A percentile compares a stretch with the other conserved stretches of the same genome.
Conservation (phyloP, 1,140 invertebrate genomes). For the Pseudoatta argentina region DNA sequence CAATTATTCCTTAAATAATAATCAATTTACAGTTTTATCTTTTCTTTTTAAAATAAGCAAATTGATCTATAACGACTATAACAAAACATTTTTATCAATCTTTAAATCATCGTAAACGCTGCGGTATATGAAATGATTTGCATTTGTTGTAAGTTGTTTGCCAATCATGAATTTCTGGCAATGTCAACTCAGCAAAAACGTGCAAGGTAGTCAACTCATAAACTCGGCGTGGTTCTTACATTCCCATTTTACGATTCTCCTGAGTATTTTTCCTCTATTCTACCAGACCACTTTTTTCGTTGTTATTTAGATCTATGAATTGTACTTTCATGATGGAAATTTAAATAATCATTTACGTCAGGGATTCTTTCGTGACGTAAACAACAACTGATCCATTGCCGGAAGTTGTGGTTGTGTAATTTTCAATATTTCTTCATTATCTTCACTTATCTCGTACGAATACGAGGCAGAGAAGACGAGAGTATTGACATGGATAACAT, state of each 20-base stretch:
- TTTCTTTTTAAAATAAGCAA: neutral
- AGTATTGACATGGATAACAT: conserved; percentile 13
- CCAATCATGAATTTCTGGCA: conserved; percentile 52
- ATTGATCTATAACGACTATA: neutral
- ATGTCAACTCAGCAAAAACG: conserved; percentile 58
- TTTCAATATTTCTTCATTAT: neutral
- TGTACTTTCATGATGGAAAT: neutral
- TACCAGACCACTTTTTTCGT: conserved; percentile 25
- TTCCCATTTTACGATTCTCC: conserved; percentile 57
- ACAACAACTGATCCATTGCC: neutral
- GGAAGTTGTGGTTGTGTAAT: neutral
- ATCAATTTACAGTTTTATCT: neutral
- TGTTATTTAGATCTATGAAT: neutral
- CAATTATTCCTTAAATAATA: neutral
- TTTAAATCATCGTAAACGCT: conserved; percentile 28
- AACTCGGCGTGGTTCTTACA: conserved; percentile 51
- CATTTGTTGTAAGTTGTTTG: neutral
- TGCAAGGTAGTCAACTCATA: conserved; percentile 50
- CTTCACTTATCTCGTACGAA: neutral
- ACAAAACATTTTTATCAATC: neutral
- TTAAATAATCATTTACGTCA: conserved; percentile 14
- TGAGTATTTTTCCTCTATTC: conserved; percentile 14
- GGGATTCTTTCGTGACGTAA: neutral
- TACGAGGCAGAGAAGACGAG: neutral
- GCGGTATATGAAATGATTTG: conserved; percentile 3